These are phyloP conservation scores for Seira sanloemensis DNA, from an alignment of 2,888 invertebrate species.

Conservation along the genomic window DNA sequence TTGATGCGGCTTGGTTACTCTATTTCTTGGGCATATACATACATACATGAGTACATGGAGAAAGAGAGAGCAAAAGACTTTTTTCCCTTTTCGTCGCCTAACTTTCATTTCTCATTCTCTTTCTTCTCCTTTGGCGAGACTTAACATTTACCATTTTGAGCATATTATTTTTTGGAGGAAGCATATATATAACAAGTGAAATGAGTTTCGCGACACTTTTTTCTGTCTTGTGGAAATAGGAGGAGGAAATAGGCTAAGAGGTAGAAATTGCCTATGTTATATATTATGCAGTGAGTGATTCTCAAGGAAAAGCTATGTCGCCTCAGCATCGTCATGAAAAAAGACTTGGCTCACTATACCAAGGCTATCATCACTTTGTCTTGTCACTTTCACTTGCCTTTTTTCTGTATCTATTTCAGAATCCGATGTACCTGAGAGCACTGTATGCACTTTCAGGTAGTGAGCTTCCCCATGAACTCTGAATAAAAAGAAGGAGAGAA, in stretches of 20 bases:
- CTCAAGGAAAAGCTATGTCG: not conserved
- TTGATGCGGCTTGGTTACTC: slow-evolving; percentile 60
- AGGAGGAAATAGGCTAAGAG: not conserved
- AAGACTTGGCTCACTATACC: not conserved
- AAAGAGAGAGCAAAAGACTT: not conserved
- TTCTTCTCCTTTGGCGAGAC: not conserved
- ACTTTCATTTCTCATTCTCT: not conserved
- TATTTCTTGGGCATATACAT: too few relatives aligned
- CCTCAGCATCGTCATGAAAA: not conserved
- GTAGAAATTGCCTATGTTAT: slow-evolving; percentile 22
- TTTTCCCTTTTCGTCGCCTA: not conserved
- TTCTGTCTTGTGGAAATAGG: slow-evolving; percentile 12
- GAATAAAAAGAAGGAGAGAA: not conserved
- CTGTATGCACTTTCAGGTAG: too few relatives aligned
- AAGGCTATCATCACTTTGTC: not conserved
- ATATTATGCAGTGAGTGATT: not conserved
- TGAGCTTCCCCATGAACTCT: not conserved
- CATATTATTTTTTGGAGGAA: not conserved
- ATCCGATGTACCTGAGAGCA: too few relatives aligned
- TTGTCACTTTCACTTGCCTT: not conserved
- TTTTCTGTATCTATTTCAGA: not conserved
- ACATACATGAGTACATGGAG: not conserved
- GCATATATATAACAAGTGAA: not conserved
- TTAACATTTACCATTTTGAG: not conserved
- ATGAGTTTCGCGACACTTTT: slow-evolving; percentile 46